Evolutionary conservation across 1,140 invertebrate genomes (phyloP).

Genomic region (Luehdorfia chinensis): DNA sequence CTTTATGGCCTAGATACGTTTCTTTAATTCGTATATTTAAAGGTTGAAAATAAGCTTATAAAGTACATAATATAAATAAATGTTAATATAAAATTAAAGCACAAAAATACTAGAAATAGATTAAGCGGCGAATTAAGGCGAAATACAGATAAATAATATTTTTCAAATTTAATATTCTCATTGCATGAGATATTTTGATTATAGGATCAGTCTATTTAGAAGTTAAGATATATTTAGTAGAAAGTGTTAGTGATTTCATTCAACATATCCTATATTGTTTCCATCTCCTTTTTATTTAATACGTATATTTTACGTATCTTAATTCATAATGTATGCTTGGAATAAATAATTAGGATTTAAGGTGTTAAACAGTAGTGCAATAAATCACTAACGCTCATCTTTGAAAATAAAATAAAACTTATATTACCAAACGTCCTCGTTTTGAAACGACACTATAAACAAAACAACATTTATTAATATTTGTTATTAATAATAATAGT

Average conservation of each 20-base stretch:
- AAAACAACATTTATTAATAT: conserved; percentile 16
- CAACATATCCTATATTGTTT: too few relatives aligned
- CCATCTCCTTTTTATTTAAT: too few relatives aligned
- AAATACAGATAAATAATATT: conserved; percentile 21
- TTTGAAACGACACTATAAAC: conserved; percentile 21
- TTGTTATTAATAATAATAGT: conserved; percentile 30
- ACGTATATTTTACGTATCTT: too few relatives aligned
- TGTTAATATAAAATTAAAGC: conserved; percentile 16
- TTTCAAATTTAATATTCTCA: conserved; percentile 20
- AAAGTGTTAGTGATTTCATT: conserved; percentile 15
- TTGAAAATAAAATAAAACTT: conserved; percentile 21
- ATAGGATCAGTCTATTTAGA: conserved; percentile 36
- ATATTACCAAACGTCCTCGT: conserved; percentile 18
- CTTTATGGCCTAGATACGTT: conserved; percentile 15
- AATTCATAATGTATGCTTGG: too few relatives aligned
- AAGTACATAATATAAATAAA: conserved; percentile 6
- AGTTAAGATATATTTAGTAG: conserved; percentile 4
- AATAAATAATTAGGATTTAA: background rate
- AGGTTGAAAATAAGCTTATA: conserved; percentile 14
- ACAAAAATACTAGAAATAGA: conserved; percentile 14
- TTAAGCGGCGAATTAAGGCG: conserved; percentile 10
- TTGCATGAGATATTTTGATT: conserved; percentile 24
- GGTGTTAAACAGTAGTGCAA: conserved; percentile 1
- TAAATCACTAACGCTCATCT: conserved; percentile 12
- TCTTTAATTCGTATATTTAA: conserved; percentile 15